Evolutionary conservation across 2,888 invertebrate genomes (phyloP).

Genomic region (Helobdella robusta): DNA sequence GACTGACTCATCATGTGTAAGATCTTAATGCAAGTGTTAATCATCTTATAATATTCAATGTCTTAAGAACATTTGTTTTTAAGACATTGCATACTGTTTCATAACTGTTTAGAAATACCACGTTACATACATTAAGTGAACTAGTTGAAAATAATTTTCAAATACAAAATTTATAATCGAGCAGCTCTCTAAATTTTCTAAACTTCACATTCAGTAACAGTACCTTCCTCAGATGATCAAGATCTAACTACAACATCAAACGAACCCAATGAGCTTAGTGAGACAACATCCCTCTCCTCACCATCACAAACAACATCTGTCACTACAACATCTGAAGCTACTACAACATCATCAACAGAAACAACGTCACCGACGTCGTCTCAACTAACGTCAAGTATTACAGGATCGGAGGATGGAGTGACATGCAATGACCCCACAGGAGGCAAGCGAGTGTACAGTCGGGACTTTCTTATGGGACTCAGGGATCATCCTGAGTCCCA

Average conservation of each 20-base stretch:
- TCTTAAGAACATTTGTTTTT: too few relatives aligned
- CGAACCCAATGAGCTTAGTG: background rate
- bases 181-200: too few relatives aligned
- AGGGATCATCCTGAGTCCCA: slow-evolving; percentile 9
- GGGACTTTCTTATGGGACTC: slow-evolving; percentile 20
- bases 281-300: background rate
- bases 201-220: background rate
- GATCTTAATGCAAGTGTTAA: too few relatives aligned
- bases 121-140: background rate
- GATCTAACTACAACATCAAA: background rate
- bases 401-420: too few relatives aligned
- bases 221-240: background rate
- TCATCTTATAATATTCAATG: too few relatives aligned
- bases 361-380: background rate
- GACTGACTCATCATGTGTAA: too few relatives aligned
- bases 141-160: background rate
- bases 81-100: too few relatives aligned
- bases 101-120: too few relatives aligned
- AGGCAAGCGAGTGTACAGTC: slow-evolving; percentile 15
- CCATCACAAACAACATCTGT: background rate
- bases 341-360: slow-evolving; percentile 2
- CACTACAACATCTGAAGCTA: background rate
- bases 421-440: background rate
- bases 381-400: too few relatives aligned
- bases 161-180: too few relatives aligned